Conservation (phyloP, 2,113 vertebrate species). For the Pycnonotus jocosus region DNA sequence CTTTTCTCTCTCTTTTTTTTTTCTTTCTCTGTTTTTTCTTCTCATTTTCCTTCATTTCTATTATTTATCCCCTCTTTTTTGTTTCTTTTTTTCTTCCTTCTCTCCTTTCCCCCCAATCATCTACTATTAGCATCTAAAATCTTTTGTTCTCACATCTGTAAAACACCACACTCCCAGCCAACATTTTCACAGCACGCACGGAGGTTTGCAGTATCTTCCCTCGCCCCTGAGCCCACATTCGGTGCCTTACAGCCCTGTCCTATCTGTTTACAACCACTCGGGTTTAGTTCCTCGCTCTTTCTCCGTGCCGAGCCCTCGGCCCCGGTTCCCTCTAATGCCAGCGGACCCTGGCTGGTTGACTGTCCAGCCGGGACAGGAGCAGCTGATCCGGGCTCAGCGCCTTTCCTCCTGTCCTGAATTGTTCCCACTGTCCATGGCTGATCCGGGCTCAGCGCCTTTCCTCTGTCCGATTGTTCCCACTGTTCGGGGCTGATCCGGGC, state of each 20-base stretch:
- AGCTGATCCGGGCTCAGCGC: background rate
- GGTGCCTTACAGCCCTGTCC: background rate
- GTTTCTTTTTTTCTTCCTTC: too few species aligned
- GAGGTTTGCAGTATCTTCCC: background rate
- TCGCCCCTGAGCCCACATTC: background rate
- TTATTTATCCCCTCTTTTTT: rapidly evolving
- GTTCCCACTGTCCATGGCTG: background rate
- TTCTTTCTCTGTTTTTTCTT: background rate
- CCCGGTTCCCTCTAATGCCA: background rate
- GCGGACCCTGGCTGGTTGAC: background rate
- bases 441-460: background rate
- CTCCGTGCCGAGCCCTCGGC: background rate
- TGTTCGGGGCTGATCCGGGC: background rate
- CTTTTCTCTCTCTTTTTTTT: background rate
- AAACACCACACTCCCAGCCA: background rate
- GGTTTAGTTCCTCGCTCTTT: background rate
- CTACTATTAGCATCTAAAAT: background rate
- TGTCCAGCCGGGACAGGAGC: background rate
- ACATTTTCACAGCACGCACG: rapidly evolving
- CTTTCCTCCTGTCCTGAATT: background rate
- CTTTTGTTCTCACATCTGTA: background rate
- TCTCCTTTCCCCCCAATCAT: rapidly evolving
- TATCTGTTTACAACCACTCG: background rate
- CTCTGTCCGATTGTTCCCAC: background rate
- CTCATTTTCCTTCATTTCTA: too few species aligned